phyloP scores from a whole-genome alignment of 2,113 vertebrate genomes.

The Pachycephala philippinensis region DNA sequence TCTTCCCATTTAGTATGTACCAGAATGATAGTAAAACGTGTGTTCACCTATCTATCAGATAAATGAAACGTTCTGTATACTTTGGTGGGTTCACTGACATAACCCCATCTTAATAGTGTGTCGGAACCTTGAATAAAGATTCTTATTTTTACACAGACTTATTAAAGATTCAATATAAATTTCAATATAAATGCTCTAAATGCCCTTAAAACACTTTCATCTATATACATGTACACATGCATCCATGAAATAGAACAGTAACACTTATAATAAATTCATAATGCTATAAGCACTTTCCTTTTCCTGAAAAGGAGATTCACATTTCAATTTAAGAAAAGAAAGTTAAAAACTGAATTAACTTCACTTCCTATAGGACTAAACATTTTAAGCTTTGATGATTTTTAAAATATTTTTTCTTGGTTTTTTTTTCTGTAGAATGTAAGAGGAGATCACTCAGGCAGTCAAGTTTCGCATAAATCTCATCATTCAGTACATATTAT shows the following conservation, averaged over 20 bases:
- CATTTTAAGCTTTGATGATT: background rate
- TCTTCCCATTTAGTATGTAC: background rate
- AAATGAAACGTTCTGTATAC: background rate
- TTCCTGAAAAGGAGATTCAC: background rate
- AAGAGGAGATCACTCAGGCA: background rate
- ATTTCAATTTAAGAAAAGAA: background rate
- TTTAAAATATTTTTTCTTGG: background rate
- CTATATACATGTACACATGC: fast-evolving
- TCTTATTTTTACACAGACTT: background rate
- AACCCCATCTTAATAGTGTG: background rate
- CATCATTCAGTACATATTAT: background rate
- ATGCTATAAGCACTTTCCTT: background rate
- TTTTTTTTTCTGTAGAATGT: background rate
- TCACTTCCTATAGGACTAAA: background rate
- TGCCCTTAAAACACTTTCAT: background rate
- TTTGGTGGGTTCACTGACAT: background rate
- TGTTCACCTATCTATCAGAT: background rate
- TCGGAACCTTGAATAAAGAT: background rate
- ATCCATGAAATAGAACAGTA: background rate
- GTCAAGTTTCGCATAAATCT: background rate
- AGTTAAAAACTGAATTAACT: background rate
- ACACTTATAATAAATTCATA: background rate
- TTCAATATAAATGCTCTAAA: background rate
- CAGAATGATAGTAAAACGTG: background rate
- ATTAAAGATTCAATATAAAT: background rate